Evolutionary conservation across 2,113 vertebrate species (phyloP).

Genomic region (Electrona antarctica): DNA sequence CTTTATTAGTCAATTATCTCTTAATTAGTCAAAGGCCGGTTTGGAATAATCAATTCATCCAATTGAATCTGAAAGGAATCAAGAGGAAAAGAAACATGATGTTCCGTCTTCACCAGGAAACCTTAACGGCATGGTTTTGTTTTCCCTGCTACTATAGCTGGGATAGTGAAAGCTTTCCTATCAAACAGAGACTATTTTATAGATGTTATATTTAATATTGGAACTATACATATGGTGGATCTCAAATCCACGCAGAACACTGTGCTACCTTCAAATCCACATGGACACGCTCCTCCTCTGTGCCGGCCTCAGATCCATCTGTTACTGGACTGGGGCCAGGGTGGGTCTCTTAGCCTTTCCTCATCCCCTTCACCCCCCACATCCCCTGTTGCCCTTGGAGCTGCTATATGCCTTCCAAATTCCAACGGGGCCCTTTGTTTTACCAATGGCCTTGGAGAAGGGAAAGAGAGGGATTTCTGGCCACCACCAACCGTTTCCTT

Average conservation of each 20-base stretch:
- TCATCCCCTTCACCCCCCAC: conserved; percentile 23
- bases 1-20: conserved; percentile 50
- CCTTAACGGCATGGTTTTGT: background rate
- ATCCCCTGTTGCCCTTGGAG: conserved; percentile 49
- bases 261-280: conserved; percentile 8
- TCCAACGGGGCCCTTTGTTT: conserved; percentile 25
- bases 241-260: background rate
- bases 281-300: conserved; percentile 4
- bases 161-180: background rate
- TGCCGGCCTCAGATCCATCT: conserved; percentile 29
- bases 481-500: conserved; percentile 67
- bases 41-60: conserved; percentile 40
- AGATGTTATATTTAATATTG: background rate
- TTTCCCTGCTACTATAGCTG: background rate
- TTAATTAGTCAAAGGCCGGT: conserved; percentile 43
- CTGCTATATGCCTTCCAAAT: conserved; percentile 28
- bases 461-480: conserved; percentile 56
- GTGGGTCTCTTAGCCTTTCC: conserved; percentile 19
- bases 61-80: background rate
- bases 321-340: conserved; percentile 42
- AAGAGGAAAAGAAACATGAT: conserved; percentile 1
- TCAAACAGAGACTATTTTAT: background rate
- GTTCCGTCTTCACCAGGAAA: conserved; percentile 26
- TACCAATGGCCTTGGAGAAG: conserved; percentile 30
- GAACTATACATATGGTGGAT: background rate